Base-by-base conservation (phyloP, 2,113 vertebrate species). In the Ariopsis seemanni region DNA sequence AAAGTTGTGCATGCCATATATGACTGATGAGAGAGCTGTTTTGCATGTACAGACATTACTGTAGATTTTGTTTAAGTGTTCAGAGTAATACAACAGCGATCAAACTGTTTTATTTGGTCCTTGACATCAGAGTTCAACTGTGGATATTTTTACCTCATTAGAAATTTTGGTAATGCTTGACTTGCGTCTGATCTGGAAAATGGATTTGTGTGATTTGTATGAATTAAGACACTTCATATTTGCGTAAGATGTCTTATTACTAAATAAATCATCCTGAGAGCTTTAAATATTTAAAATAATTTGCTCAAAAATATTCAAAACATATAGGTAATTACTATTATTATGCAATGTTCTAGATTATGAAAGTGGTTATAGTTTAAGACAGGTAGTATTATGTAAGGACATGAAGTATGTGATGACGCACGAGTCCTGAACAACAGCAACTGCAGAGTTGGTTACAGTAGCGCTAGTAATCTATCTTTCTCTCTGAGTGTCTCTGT, bases 361-460 rank as follows among this genome's bases (percentile, higher is more conserved):
- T 67, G 52, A 55, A 67, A 67, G 63, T 53, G 65, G 25, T 52
- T 84, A 84, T 55, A 55, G 48, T 60, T 81, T 30, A 34, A 81
- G 27, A 60, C 27, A 81, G 57, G 18, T 18, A 42, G 57, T 30
- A 71, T 84, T 34, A 72, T 30, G 20, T 58, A 84, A 84, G 50
- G 7, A 55, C 27, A 5, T 58, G 30, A 79, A 79, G 27, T 34
- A 30, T 80, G n/a, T 80, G 53, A 58, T 80, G 78, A 58, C 17
- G 27, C 53, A 58, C 27, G 1, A 80, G n/a, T 20, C 62, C 82
- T 55, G n/a, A 55, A 69, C 25, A 55, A 55, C 53, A 71, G 50
- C 63, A 84, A 27, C 14, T 30, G 52, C 25, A 79, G n/a, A 55
- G 78, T 20, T 20, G 30, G 50, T 53, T 55, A 53, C 67, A 6